Conservation (phyloP, 1,140 invertebrate genomes). For the Microvelia longipes region DNA sequence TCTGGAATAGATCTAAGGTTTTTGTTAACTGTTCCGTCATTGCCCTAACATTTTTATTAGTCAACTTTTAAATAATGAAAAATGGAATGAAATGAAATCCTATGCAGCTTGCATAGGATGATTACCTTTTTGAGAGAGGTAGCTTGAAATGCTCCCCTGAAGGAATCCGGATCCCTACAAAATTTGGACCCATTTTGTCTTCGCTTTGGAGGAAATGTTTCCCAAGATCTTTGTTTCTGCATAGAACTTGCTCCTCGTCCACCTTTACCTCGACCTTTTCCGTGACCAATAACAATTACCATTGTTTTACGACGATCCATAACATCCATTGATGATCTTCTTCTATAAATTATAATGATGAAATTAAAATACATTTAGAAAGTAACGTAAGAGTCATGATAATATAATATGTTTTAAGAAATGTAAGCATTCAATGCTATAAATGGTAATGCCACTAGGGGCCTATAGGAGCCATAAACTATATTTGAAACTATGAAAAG, state of each 20-base stretch:
- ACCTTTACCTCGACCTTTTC: conserved; percentile 26
- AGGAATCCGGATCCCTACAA: conserved; percentile 27
- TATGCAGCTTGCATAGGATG: too few relatives aligned
- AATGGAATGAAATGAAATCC: too few relatives aligned
- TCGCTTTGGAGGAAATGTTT: conserved; percentile 44
- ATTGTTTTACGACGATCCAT: conserved; percentile 34
- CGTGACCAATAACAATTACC: conserved; percentile 33
- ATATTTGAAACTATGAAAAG: too few relatives aligned
- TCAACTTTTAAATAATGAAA: too few relatives aligned
- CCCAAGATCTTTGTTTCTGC: conserved; percentile 47
- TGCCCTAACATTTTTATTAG: too few relatives aligned
- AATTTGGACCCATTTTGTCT: conserved; percentile 22
- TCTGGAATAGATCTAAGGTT: too few relatives aligned
- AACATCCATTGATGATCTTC: conserved; percentile 20
- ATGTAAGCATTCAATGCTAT: too few relatives aligned
- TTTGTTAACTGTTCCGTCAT: too few relatives aligned
- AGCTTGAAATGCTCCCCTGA: conserved; percentile 25
- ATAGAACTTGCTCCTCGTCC: conserved; percentile 32
- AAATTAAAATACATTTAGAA: background rate
- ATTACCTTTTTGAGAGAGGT: conserved; percentile 24
- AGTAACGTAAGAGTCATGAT: too few relatives aligned
- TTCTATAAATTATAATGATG: conserved; percentile 9
- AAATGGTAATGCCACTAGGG: too few relatives aligned
- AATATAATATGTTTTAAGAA: too few relatives aligned
- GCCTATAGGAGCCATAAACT: too few relatives aligned